Conservation (phyloP, 2,113 vertebrate species). For the Ibidorhyncha struthersii region DNA sequence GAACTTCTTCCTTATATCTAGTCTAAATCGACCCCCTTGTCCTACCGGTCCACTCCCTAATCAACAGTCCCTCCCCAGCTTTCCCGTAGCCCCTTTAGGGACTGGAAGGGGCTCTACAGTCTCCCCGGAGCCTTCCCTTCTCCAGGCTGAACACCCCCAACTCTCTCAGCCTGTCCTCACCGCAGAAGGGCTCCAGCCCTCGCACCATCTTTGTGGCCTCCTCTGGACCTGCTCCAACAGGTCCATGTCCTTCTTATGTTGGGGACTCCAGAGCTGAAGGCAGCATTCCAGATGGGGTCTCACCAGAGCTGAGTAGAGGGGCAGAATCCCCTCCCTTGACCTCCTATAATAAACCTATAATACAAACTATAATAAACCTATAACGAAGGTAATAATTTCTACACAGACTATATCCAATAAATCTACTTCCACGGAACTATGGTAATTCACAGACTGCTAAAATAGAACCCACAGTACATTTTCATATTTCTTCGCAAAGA, state of each 20-base stretch:
- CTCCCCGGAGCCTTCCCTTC: not conserved
- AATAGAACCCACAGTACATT: not conserved
- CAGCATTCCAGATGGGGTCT: not conserved
- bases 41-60: not conserved
- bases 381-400: not conserved
- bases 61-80: not conserved
- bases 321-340: not conserved
- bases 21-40: not conserved
- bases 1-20: not conserved
- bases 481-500: not conserved
- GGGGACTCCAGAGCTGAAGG: not conserved
- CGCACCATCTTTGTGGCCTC: accelerated
- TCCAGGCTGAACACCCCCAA: not conserved
- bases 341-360: not conserved
- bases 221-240: not conserved
- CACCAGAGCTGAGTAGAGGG: not conserved
- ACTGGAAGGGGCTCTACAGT: not conserved
- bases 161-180: not conserved
- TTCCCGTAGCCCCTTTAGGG: not conserved
- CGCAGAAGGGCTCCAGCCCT: not conserved
- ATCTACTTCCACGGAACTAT: not conserved
- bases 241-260: not conserved
- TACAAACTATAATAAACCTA: not conserved
- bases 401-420: not conserved
- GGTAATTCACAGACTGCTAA: not conserved